phyloP scores from a whole-genome alignment of 2,113 vertebrate species.

The Rattus rattus region DNA sequence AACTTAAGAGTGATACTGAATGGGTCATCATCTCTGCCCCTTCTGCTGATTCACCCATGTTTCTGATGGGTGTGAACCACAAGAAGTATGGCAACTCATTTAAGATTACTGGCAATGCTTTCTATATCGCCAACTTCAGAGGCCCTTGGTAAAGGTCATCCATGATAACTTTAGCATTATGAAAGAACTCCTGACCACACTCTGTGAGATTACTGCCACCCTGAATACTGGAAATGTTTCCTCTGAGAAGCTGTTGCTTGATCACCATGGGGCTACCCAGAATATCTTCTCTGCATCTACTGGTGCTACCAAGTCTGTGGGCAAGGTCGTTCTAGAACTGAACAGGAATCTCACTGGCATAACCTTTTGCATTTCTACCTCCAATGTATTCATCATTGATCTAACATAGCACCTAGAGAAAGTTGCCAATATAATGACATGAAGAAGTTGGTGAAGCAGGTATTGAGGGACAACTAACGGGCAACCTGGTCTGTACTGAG shows the following conservation, averaged over 20 bases:
- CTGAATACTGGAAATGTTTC: background rate
- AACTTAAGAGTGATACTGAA: background rate
- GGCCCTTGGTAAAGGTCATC: background rate
- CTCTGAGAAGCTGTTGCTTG: background rate
- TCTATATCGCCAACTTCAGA: background rate
- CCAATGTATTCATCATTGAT: background rate
- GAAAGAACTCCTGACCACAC: background rate
- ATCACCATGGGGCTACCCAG: background rate
- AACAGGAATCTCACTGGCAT: background rate
- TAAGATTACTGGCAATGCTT: background rate
- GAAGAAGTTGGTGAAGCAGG: background rate
- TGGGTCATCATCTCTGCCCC: background rate
- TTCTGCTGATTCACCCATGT: background rate
- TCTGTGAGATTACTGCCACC: background rate
- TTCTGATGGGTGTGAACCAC: background rate
- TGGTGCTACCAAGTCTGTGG: background rate
- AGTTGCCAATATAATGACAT: background rate
- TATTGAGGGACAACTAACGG: background rate
- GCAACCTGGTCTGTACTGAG: no score
- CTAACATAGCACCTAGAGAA: background rate
- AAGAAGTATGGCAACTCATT: background rate
- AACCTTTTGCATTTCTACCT: background rate
- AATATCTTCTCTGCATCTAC: background rate
- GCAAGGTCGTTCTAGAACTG: background rate
- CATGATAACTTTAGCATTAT: background rate